Conservation (phyloP, 2,113 vertebrate genomes). For the Otocyon megalotis region DNA sequence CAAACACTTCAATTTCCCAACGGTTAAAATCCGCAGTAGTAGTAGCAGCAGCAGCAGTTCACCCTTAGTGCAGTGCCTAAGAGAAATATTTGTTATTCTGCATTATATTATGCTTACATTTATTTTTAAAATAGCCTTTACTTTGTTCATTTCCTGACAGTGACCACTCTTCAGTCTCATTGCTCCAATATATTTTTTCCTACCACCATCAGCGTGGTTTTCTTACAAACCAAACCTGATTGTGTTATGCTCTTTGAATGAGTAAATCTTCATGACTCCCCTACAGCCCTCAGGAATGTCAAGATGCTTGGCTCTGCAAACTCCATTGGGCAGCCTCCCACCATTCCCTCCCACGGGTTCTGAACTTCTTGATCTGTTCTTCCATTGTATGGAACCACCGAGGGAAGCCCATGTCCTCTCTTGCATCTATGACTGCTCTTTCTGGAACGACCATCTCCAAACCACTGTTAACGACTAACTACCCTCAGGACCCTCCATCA, state of each 20-base stretch:
- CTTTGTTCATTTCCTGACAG: neutral
- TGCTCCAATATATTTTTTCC: neutral
- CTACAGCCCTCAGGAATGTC: neutral
- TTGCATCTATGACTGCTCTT: neutral
- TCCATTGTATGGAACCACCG: no score
- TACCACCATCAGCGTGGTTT: neutral
- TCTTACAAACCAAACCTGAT: neutral
- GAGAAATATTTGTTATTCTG: neutral
- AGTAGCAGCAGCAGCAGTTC: neutral
- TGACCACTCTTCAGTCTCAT: neutral
- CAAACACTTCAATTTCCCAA: neutral
- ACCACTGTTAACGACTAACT: rapidly evolving
- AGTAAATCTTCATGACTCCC: neutral
- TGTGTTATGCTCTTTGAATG: neutral
- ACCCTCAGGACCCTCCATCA: neutral
- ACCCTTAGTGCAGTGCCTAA: neutral
- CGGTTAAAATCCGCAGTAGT: neutral
- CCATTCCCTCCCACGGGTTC: rapidly evolving
- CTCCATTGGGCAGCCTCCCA: rapidly evolving
- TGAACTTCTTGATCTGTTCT: neutral
- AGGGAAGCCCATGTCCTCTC: neutral
- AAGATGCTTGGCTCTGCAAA: neutral
- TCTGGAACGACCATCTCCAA: neutral
- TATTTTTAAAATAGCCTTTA: neutral
- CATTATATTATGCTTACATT: neutral